Evolutionary conservation across 2,113 vertebrate genomes (phyloP), one percentile per base, ranked within the genome.

Genomic region (Eudorcas thomsonii): DNA sequence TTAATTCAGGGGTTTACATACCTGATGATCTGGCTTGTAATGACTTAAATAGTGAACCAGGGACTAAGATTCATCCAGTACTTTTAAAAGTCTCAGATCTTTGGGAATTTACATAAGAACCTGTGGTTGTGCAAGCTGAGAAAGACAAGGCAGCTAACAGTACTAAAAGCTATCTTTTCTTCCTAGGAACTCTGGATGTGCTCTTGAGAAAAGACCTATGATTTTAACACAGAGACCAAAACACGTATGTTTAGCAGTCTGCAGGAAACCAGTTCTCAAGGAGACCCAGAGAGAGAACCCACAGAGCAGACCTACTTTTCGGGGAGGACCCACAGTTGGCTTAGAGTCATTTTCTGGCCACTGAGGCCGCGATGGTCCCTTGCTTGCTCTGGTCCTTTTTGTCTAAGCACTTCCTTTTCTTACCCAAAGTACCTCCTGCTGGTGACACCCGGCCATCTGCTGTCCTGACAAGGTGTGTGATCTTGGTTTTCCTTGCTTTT

Each of bases 401-500:
- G 36, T 26, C 15, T 91, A 30, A 13, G 39, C 57, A 90, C 64
- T 92, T 98, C 98, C 84, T 97, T 93, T 98, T 90, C 98, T 99
- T 98, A 99, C 99, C 99, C 85, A 98, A 71, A 92, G 97, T 98
- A 98, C 99, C 99, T 98, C 99, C 99, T 85, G 98, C 99, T 97
- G 99, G 99, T 98, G 99, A 99, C 94, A 99, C 99, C 78, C 99
- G 99, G 92, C 99, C 99, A 94, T 99, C 99, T 88, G 99, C 99
- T 82, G 99, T 99, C 97, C 99, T 99, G 96, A 99, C 99, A 96
- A 99, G 99, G 98, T 99, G 99, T 21, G 99, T 99, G 97, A 99
- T 99, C 99, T 99, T 99, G 96, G 99, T 99, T 99, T 99, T 99
- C 96, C 99, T 99, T 55, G 99, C 99, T 99, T 99, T 99, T 97